Evolutionary conservation across 2,797 vertebrate genomes (phyloP).

Genomic region (Diplodus sargus): DNA sequence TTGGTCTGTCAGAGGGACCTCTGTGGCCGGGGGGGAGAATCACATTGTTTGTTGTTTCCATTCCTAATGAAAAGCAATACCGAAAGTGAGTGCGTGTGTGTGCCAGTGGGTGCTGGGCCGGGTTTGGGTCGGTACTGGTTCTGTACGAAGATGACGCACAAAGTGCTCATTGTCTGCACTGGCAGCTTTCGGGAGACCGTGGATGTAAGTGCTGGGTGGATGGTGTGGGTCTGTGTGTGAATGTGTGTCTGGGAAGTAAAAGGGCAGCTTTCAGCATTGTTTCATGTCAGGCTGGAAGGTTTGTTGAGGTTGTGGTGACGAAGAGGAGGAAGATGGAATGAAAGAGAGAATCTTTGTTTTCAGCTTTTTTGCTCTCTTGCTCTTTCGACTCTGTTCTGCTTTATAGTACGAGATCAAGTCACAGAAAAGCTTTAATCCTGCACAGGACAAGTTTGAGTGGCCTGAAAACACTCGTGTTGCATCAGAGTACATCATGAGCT

Average conservation of each 20-base stretch:
- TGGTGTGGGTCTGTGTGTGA: slow-evolving; percentile 15
- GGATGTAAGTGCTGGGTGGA: slow-evolving; percentile 35
- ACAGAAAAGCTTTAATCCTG: background rate
- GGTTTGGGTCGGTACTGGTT: slow-evolving; percentile 55
- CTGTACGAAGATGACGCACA: slow-evolving; percentile 45
- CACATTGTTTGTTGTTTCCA: slow-evolving; percentile 7
- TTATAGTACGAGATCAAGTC: slow-evolving; percentile 14
- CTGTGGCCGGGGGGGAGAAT: slow-evolving; percentile 18
- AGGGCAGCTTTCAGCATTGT: slow-evolving; percentile 69
- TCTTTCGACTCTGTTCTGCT: background rate
- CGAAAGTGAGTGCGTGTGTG: slow-evolving; percentile 13
- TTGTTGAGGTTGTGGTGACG: slow-evolving; percentile 37
- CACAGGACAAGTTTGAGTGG: no score
- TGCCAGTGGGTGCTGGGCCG: slow-evolving; percentile 42
- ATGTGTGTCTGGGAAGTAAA: slow-evolving; percentile 43
- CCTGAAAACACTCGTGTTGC: background rate
- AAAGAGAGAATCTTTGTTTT: slow-evolving; percentile 22
- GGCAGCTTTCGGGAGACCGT: slow-evolving; percentile 33
- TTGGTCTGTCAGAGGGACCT: background rate
- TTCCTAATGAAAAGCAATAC: slow-evolving; percentile 24
- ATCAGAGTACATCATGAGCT: background rate
- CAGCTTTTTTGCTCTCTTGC: background rate
- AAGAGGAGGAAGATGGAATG: slow-evolving; percentile 13
- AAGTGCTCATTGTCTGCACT: slow-evolving; percentile 53
- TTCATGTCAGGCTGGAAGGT: slow-evolving; percentile 41